A percentile compares a stretch with the other conserved stretches of the same genome.
Evolutionary conservation across 2,888 invertebrate species (phyloP).

Genomic region (Melinaea menophilus): DNA sequence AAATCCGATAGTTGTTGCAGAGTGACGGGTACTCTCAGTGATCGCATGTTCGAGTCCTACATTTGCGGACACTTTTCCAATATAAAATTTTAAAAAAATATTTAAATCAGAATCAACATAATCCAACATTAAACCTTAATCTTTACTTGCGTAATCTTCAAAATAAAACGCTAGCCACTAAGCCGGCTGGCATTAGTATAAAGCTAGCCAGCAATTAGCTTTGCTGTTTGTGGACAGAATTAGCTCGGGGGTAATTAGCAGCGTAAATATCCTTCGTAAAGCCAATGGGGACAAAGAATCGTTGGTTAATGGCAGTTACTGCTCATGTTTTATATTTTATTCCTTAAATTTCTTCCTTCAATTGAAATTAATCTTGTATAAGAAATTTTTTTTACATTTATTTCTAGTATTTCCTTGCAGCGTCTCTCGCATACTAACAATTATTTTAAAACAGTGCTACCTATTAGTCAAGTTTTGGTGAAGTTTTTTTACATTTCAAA

Average conservation of each 20-base stretch:
- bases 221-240: constrained; percentile 33
- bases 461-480: too few relatives aligned
- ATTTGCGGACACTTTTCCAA: too few relatives aligned
- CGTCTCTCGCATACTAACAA: too few relatives aligned
- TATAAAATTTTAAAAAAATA: too few relatives aligned
- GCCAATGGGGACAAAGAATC: constrained; percentile 24
- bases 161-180: constrained; percentile 21
- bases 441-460: too few relatives aligned
- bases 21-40: too few relatives aligned
- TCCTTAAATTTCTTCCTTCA: not conserved
- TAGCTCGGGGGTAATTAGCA: constrained; percentile 32
- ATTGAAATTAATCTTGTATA: not conserved
- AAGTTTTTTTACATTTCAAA: too few relatives aligned
- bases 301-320: constrained; percentile 18
- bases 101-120: constrained; percentile 2
- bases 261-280: constrained; percentile 28
- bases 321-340: constrained; percentile 1
- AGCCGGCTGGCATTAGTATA: constrained; percentile 26
- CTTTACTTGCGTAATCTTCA: constrained; percentile 22
- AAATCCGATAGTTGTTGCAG: too few relatives aligned
- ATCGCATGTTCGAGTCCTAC: too few relatives aligned
- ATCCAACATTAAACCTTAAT: not conserved
- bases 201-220: constrained; percentile 32
- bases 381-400: not conserved
- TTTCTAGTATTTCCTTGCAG: too few relatives aligned